A percentile compares a stretch with the other conserved stretches of the same genome.
Conservation (phyloP, 2,797 vertebrate species). For the Orientallactaga sibirica region DNA sequence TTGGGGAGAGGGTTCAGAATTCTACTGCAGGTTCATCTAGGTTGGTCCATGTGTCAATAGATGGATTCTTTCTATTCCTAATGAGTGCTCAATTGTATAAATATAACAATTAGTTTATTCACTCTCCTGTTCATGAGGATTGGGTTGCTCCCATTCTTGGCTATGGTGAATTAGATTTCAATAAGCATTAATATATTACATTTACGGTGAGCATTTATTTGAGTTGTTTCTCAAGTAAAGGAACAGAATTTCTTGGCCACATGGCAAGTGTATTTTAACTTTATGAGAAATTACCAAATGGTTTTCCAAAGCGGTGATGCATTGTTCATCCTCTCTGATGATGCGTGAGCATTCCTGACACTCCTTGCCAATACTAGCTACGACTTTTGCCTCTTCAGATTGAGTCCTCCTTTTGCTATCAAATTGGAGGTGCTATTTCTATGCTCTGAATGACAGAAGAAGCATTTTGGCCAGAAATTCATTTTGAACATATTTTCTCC, state of each 20-base stretch:
- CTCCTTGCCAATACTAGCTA: not conserved
- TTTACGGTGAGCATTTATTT: not conserved
- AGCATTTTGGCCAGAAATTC: conserved; percentile 8
- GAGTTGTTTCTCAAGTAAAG: conserved; percentile 11
- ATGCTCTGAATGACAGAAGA: not conserved
- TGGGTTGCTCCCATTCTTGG: not conserved
- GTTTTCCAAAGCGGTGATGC: not conserved
- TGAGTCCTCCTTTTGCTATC: conserved; percentile 15
- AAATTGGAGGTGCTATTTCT: conserved; percentile 16
- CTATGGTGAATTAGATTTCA: not conserved
- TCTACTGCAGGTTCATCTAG: too few relatives aligned
- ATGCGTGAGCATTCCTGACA: not conserved
- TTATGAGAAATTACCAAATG: not conserved
- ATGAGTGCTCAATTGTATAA: not conserved
- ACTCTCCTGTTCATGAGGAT: not conserved
- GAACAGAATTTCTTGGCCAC: not conserved
- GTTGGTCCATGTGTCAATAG: too few relatives aligned
- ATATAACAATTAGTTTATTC: not conserved
- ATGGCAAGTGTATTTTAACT: not conserved
- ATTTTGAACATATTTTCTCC: conserved; percentile 52
- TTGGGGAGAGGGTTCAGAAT: too few relatives aligned
- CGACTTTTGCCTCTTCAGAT: not conserved
- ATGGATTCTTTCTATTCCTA: too few relatives aligned
- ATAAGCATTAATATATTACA: not conserved
- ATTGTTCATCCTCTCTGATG: not conserved